Percentiles rank a stretch among this genome's conserved stretches.
These are phyloP conservation scores for Malacoctenus gilli DNA, from an alignment of 2,797 vertebrate species.

Conservation along the genomic window DNA sequence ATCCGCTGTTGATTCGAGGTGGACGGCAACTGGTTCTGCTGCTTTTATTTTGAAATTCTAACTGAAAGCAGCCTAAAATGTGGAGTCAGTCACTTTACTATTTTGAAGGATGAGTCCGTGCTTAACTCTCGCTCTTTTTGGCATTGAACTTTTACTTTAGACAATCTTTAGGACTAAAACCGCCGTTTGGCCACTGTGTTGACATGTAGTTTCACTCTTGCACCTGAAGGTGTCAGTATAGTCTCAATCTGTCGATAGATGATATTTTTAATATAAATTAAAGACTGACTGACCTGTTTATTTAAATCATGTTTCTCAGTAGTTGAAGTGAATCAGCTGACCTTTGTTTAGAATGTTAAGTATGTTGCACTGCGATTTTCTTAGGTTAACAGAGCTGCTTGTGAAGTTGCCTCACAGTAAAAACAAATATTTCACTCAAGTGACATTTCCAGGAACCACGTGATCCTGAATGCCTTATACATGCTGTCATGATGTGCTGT, in stretches of 20 bases:
- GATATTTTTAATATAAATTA: background rate
- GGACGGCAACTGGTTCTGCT: slow-evolving; percentile 13
- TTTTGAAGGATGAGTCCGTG: slow-evolving; percentile 10
- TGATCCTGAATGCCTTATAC: slow-evolving; percentile 52
- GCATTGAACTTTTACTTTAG: slow-evolving; percentile 1
- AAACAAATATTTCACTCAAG: slow-evolving; percentile 20
- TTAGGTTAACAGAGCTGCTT: slow-evolving; percentile 28
- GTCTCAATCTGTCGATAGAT: no score
- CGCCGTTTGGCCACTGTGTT: no score
- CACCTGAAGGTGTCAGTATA: slow-evolving; percentile 59
- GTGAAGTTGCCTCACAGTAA: slow-evolving; percentile 23
- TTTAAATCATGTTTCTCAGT: background rate
- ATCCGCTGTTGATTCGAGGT: no score
- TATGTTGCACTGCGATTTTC: slow-evolving; percentile 52
- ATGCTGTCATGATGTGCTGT: slow-evolving; percentile 20
- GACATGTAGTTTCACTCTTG: slow-evolving; percentile 8
- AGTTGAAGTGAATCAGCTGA: slow-evolving; percentile 16
- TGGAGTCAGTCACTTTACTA: slow-evolving; percentile 1
- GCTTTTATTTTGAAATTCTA: slow-evolving; percentile 3
- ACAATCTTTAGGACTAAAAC: background rate
- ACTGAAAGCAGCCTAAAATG: slow-evolving; percentile 5
- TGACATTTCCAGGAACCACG: slow-evolving; percentile 41
- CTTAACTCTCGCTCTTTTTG: background rate
- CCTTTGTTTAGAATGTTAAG: background rate
- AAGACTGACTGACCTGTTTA: slow-evolving; percentile 12